Base-by-base conservation (phyloP, 1,140 invertebrate species). In the Meloidogyne exigua region DNA sequence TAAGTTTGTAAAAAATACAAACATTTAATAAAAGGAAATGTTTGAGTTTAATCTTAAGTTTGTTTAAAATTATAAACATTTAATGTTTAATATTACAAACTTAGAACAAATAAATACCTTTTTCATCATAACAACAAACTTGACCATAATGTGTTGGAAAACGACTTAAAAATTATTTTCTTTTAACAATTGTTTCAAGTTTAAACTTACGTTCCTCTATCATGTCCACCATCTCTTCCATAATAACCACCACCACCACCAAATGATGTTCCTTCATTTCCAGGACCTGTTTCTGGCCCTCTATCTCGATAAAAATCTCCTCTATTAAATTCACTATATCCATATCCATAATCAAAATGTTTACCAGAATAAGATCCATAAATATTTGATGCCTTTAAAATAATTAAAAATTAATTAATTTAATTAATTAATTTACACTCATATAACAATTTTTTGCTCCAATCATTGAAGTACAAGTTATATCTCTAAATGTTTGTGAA, bases 141-240 rank as follows among this genome's bases (percentile, higher is more conserved):
- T 87, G 85, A 23, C 85, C 85, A 72, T 87, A 87, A 68, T 87
- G 85, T 49, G 85, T 87, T 28, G 85, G 80, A 72, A 88, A 85
- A 18, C 81, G 81, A 72, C 85, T 86, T 63, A 42, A 85, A 32
- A 32, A n/a, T n/a, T n/a, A n/a, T n/a, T n/a, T n/a, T 32, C 28
- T 32, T 32, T 32, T 32, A 32, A 32, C 12, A 49, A n/a, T n/a
- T n/a, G n/a, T n/a, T 21, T 75, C 11, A 75, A 68, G 28, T n/a
- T n/a, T n/a, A 39, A 69, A 18, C 70, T 10, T 21, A 73, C 72
- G 23, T 73, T 64, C 72, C 72, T 28, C 57, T 62, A 21, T 73
- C 57, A n/a, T 57, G 7, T 32, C 28, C 4, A 15, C 72, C 57
- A n/a, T 73, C 72, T 11, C 72, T 42, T 26, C 72, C 72, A 64